phyloP scores from a whole-genome alignment of 2,113 vertebrate species.

The Zapus hudsonius region DNA sequence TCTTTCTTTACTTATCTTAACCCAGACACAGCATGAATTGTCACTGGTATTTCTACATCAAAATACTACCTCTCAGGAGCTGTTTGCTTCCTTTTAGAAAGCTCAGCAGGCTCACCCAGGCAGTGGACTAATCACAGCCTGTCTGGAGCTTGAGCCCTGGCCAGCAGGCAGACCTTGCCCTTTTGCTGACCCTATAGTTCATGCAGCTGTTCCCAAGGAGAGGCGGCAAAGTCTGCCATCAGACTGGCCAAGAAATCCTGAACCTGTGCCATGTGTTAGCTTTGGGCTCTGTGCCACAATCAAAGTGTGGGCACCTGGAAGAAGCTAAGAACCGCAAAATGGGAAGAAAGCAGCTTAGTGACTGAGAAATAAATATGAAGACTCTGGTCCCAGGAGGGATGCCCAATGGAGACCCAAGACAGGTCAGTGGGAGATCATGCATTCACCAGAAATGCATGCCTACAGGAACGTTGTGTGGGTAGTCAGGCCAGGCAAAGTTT shows the following conservation, averaged over 20 bases:
- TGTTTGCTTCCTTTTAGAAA: not conserved
- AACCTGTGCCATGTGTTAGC: not conserved
- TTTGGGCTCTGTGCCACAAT: not conserved
- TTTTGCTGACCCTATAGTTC: not conserved
- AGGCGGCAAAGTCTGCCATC: not conserved
- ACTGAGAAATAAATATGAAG: not conserved
- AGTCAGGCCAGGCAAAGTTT: not conserved
- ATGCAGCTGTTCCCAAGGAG: not conserved
- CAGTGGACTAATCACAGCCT: not conserved
- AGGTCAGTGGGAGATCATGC: not conserved
- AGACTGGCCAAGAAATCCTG: not conserved
- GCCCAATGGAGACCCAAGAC: not conserved
- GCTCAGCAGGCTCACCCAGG: not conserved
- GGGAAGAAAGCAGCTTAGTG: not conserved
- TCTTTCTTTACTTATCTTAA: no score
- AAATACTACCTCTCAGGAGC: not conserved
- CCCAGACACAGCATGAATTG: not conserved
- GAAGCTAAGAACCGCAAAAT: not conserved
- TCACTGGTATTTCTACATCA: not conserved
- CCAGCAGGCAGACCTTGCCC: not conserved
- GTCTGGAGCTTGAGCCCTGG: not conserved
- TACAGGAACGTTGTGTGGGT: not conserved
- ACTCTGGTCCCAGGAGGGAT: not conserved
- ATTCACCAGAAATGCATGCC: not conserved
- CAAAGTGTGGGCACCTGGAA: not conserved